Percentiles rank a stretch among this genome's conserved stretches.
phyloP scores from a whole-genome alignment of 1,140 invertebrate species.

The Saccostrea glomerata region DNA sequence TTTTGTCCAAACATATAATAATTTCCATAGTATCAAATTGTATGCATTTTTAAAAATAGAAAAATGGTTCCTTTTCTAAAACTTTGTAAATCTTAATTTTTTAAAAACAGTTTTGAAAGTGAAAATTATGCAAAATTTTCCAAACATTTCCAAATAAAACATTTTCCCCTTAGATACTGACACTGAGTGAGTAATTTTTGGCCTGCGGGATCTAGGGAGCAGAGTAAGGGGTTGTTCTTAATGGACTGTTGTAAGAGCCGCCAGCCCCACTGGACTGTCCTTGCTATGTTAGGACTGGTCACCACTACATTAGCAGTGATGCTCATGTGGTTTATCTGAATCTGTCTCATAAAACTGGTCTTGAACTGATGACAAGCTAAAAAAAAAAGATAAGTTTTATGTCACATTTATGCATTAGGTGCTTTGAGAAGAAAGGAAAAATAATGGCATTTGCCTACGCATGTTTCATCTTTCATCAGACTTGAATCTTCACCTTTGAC shows the following conservation, averaged over 20 bases:
- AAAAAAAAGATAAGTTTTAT: neutral
- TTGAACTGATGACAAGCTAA: conserved; percentile 39
- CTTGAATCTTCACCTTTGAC: conserved; percentile 4
- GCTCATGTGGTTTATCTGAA: conserved; percentile 31
- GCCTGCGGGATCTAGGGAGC: neutral
- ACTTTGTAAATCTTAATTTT: too few species aligned
- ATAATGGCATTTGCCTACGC: too few species aligned
- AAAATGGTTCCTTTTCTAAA: too few species aligned
- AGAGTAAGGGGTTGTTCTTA: neutral
- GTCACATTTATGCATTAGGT: too few species aligned
- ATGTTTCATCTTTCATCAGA: neutral
- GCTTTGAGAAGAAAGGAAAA: too few species aligned
- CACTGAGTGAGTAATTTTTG: neutral
- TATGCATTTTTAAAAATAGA: too few species aligned
- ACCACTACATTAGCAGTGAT: neutral
- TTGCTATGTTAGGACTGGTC: neutral
- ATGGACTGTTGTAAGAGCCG: neutral
- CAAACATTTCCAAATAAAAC: too few species aligned
- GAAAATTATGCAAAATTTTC: too few species aligned
- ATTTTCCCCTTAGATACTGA: neutral
- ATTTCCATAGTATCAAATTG: too few species aligned
- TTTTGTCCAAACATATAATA: too few species aligned
- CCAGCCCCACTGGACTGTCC: conserved; percentile 9
- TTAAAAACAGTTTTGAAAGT: too few species aligned
- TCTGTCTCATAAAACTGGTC: conserved; percentile 8